Conservation (phyloP, 2,113 vertebrate genomes). For the Labeo rohita region DNA sequence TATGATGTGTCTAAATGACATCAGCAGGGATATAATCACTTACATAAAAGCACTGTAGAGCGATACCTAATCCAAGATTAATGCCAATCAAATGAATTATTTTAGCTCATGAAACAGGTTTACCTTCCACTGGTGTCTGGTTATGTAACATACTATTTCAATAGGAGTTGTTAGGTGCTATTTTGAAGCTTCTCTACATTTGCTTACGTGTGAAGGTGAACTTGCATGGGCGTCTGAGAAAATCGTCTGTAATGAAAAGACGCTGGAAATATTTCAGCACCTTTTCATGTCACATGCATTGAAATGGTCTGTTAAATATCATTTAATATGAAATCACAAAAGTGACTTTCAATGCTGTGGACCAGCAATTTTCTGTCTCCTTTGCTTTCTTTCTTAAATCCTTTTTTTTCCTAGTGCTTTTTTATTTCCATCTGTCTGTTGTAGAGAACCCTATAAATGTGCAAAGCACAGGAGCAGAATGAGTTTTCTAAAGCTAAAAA, state of each 20-base stretch:
- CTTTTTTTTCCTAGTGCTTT: background rate
- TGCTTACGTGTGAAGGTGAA: slow-evolving; percentile 25
- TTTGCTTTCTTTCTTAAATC: background rate
- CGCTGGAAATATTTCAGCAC: background rate
- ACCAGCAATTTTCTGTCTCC: too few relatives aligned
- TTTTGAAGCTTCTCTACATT: slow-evolving; percentile 24
- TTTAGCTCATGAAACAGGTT: slow-evolving; percentile 27
- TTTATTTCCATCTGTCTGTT: background rate
- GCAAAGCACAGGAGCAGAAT: background rate
- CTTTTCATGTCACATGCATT: background rate
- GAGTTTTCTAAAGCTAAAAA: background rate
- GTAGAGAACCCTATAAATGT: background rate
- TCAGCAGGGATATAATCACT: slow-evolving; percentile 23
- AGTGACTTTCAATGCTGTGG: background rate
- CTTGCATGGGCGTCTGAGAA: slow-evolving; percentile 11
- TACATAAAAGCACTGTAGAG: slow-evolving; percentile 28
- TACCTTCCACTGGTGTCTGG: slow-evolving; percentile 7
- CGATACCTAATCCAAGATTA: slow-evolving; percentile 24
- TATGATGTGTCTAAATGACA: background rate
- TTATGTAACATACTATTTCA: slow-evolving; percentile 32
- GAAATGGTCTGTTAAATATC: background rate
- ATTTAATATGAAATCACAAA: background rate
- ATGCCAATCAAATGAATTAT: slow-evolving; percentile 32
- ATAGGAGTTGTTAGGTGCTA: slow-evolving; percentile 25
- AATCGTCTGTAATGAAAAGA: background rate